These are phyloP conservation scores for Notechis scutatus DNA, from an alignment of 2,113 vertebrate genomes.

Conservation along the genomic window DNA sequence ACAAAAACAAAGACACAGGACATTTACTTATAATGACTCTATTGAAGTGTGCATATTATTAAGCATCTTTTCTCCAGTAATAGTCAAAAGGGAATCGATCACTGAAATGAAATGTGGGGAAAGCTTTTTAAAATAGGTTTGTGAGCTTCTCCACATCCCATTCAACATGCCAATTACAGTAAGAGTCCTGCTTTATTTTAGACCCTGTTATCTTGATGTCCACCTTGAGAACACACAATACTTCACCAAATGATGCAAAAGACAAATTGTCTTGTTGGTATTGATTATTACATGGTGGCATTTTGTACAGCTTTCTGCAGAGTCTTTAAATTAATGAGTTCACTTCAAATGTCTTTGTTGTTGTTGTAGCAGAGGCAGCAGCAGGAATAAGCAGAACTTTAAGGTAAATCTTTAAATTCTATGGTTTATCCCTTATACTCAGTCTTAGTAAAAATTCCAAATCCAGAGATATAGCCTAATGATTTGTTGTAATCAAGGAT, in stretches of 20 bases:
- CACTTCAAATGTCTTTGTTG: background rate
- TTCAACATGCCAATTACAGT: background rate
- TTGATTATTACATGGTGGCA: background rate
- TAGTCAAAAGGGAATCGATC: background rate
- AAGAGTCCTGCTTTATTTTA: background rate
- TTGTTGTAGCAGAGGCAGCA: background rate
- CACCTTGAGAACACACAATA: background rate
- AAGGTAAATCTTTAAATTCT: background rate
- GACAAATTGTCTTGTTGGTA: background rate
- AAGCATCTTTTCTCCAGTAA: background rate
- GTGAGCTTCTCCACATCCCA: background rate
- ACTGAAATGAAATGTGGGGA: background rate
- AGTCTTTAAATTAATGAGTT: conserved; percentile 7
- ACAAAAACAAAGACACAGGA: background rate
- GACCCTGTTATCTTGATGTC: background rate
- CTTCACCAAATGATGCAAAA: conserved; percentile 8
- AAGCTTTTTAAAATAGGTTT: background rate
- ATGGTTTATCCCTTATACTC: background rate
- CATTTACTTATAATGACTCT: background rate
- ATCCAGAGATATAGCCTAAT: background rate
- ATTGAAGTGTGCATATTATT: background rate
- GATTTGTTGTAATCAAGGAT: background rate
- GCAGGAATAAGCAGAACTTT: background rate
- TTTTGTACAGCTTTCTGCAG: background rate
- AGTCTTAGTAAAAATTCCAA: background rate